Percentiles rank a stretch among this genome's conserved stretches.
Conservation (phyloP, 2,113 vertebrate genomes). For the Capreolus pygargus region DNA sequence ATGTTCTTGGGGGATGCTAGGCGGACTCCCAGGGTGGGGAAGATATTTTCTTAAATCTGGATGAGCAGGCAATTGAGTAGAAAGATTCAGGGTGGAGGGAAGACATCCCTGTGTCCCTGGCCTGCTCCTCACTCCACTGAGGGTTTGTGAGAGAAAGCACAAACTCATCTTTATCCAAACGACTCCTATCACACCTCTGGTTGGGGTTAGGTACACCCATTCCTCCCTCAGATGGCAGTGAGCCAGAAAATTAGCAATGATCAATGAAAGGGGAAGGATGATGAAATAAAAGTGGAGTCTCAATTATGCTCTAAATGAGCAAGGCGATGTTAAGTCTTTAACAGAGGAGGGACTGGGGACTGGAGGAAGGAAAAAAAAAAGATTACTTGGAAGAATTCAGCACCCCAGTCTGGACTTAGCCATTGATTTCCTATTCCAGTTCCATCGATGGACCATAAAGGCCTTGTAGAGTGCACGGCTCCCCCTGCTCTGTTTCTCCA, state of each 20-base stretch:
- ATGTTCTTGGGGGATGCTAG: neutral
- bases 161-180: neutral
- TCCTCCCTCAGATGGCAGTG: constrained; percentile 33
- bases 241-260: constrained; percentile 74
- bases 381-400: constrained; percentile 61
- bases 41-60: neutral
- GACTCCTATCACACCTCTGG: neutral
- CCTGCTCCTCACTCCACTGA: neutral
- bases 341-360: constrained; percentile 30
- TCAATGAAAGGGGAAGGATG: constrained; percentile 73
- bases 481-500: neutral
- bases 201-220: constrained; percentile 49
- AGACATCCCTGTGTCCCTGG: neutral
- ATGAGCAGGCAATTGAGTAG: neutral
- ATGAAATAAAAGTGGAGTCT: constrained; percentile 72
- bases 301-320: constrained; percentile 67
- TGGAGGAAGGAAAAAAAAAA: constrained; percentile 33
- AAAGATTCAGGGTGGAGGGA: neutral
- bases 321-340: constrained; percentile 37
- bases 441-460: constrained; percentile 47
- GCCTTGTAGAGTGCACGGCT: neutral
- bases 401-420: constrained; percentile 48
- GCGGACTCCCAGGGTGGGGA: neutral
- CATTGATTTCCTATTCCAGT: constrained; percentile 66
- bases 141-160: neutral